Evolutionary conservation across 2,113 vertebrate species (phyloP).

Genomic region (Phycodurus eques): DNA sequence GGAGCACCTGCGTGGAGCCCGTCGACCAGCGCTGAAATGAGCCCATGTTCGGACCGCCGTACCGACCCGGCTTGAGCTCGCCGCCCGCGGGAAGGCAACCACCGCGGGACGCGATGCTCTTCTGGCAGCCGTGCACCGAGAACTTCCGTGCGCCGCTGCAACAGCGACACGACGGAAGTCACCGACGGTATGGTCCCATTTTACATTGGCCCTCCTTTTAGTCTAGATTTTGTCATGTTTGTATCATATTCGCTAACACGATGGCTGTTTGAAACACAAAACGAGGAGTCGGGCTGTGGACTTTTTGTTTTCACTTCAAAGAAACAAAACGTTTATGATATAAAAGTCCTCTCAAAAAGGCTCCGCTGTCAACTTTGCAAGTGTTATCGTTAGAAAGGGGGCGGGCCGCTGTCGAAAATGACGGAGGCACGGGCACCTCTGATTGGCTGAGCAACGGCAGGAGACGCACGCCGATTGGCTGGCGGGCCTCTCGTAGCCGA

Average conservation of each 20-base stretch:
- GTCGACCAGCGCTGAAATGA: not conserved
- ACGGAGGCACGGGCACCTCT: constrained; percentile 45
- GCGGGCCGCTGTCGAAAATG: constrained; percentile 40
- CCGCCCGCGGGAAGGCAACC: constrained; percentile 14
- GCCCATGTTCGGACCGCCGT: constrained; percentile 10
- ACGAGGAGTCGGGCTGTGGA: not conserved
- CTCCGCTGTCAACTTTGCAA: not conserved
- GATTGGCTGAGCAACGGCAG: constrained; percentile 59
- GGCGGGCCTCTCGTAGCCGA: constrained; percentile 33
- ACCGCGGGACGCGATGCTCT: constrained; percentile 62
- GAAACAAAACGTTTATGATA: no score
- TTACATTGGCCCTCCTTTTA: not conserved
- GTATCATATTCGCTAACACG: not conserved
- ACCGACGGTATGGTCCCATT: constrained; percentile 57
- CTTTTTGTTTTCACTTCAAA: no score
- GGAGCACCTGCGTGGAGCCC: not conserved
- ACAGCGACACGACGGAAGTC: constrained; percentile 41
- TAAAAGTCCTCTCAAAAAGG: not conserved
- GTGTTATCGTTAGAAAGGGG: not conserved
- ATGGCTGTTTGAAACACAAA: not conserved
- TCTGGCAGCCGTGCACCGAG: constrained; percentile 79
- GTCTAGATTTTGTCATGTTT: not conserved
- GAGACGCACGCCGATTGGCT: constrained; percentile 59
- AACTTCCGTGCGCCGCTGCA: constrained; percentile 63
- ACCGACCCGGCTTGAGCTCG: constrained; percentile 11